These are phyloP conservation scores for Orius insidiosus DNA, from an alignment of 1,140 invertebrate genomes.

Conservation along the genomic window DNA sequence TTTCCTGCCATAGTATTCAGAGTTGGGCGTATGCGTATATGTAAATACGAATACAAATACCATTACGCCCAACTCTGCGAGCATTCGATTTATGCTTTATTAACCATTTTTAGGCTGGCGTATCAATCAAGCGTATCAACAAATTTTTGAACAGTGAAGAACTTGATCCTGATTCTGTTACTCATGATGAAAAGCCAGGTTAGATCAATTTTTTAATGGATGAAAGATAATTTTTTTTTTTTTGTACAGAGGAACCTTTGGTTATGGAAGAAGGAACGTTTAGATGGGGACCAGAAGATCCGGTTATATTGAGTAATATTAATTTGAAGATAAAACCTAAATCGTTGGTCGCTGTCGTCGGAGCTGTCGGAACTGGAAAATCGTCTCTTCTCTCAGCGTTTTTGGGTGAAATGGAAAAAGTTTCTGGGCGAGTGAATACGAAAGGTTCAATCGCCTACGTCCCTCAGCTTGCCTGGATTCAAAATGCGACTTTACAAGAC, in stretches of 20 bases:
- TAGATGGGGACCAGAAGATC: slow-evolving; percentile 47
- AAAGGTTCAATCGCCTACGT: slow-evolving; percentile 71
- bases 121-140: slow-evolving; percentile 43
- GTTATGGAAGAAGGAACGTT: slow-evolving; percentile 62
- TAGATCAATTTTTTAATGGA: slow-evolving; percentile 25
- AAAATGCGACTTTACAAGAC: slow-evolving; percentile 72
- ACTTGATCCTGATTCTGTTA: slow-evolving; percentile 54
- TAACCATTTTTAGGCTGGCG: slow-evolving; percentile 26
- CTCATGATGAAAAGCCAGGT: slow-evolving; percentile 57
- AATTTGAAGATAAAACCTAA: slow-evolving; percentile 47
- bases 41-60: no score
- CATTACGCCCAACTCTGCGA: no score
- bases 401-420: slow-evolving; percentile 76
- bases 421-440: slow-evolving; percentile 61
- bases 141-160: slow-evolving; percentile 82
- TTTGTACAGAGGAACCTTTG: slow-evolving; percentile 44
- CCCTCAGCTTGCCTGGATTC: slow-evolving; percentile 87
- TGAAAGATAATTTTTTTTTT: not conserved
- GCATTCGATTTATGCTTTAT: no score
- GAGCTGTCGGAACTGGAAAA: slow-evolving; percentile 78
- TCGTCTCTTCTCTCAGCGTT: slow-evolving; percentile 71
- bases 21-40: no score
- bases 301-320: slow-evolving; percentile 47
- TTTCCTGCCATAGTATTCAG: no score
- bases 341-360: slow-evolving; percentile 66